Evolutionary conservation across 2,113 vertebrate species (phyloP), one percentile per base, ranked within the genome.

Genomic region (Callionymus lyra): DNA sequence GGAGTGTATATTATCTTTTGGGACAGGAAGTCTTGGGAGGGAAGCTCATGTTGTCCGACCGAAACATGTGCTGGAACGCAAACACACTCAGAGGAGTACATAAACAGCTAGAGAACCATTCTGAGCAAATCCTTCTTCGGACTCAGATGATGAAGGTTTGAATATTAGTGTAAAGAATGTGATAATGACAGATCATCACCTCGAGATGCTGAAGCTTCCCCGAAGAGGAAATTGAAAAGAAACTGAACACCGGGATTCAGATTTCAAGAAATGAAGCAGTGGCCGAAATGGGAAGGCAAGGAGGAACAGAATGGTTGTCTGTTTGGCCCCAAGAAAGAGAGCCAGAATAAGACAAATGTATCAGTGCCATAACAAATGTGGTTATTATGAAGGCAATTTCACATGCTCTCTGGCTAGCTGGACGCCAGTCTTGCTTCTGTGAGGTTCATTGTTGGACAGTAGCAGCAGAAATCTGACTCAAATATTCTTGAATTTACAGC

Each of bases 191-290:
- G 21, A 27, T 27, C 21, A 27, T 27, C 21, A 27, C 21, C 21
- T 27, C 4, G 21, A 27, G 21, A 27, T 27, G 21, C 4, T 27
- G 4, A 68, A 85, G 84, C 84, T 86, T 77, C 84, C 81, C 79
- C 86, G 84, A 85, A 88, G 65, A 89, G 82, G 81, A 89, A 89
- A 90, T 87, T 88, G 88, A 88, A 88, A 86, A 91, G 83, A 87
- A 89, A 83, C 84, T 81, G 85, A 88, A 86, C 84, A 81, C 80
- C 85, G 72, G 70, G 88, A 81, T 80, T 88, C 86, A 72, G 80
- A 85, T 90, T 92, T 90, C 86, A 84, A 84, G 81, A 89, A 91
- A 88, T 88, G 88, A 88, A 85, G 80, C 72, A 87, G 82, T 85
- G 84, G 86, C 85, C 87, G 83, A 83, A 87, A 75, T 79, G 74